These are phyloP conservation scores for Agelaius tricolor DNA, from an alignment of 2,113 vertebrate species.

Conservation along the genomic window DNA sequence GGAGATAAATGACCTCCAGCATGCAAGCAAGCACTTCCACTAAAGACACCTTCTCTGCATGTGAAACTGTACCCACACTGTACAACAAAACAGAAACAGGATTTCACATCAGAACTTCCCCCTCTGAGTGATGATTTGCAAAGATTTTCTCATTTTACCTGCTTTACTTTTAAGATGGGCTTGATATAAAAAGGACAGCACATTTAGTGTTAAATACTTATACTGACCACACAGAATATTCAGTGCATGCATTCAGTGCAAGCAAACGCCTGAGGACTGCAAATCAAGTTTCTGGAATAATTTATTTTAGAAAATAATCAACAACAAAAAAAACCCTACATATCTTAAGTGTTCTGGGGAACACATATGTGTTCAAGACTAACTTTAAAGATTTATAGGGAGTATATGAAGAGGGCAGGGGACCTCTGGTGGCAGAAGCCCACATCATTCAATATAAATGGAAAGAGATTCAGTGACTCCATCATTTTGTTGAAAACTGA, in stretches of 20 bases:
- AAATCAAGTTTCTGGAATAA: neutral
- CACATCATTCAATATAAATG: neutral
- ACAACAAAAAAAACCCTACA: accelerated
- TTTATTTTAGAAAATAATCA: neutral
- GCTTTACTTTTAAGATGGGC: neutral
- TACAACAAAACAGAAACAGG: neutral
- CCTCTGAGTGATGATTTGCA: neutral
- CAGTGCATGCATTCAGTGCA: neutral
- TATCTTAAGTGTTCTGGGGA: neutral
- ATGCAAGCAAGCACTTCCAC: neutral
- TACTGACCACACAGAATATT: neutral
- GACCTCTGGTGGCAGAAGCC: neutral
- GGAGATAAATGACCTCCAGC: neutral
- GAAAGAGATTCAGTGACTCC: neutral
- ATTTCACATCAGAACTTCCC: neutral
- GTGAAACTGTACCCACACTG: neutral
- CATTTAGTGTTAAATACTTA: neutral
- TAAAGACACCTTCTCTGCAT: neutral
- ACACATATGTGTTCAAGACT: neutral
- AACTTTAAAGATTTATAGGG: neutral
- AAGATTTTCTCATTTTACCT: neutral
- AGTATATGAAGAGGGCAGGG: neutral
- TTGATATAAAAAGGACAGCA: neutral
- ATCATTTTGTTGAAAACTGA: neutral
- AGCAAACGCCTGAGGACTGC: neutral